Evolutionary conservation across 1,140 invertebrate species (phyloP).

Genomic region (Anastatus disparis): DNA sequence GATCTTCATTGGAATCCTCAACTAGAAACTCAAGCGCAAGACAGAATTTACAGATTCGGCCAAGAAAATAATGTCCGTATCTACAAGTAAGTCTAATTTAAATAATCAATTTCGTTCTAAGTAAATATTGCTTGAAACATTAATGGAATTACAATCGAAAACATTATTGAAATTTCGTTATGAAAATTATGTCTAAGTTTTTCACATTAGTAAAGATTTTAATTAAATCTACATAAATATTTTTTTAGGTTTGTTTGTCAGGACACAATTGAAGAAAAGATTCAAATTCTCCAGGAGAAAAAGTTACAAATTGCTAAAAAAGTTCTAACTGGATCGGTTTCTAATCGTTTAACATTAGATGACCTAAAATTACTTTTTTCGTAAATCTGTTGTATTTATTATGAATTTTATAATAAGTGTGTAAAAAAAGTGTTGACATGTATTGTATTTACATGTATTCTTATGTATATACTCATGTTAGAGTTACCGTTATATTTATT

Average conservation of each 20-base stretch:
- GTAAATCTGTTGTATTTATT: too few relatives aligned
- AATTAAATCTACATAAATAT: not conserved
- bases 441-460: too few relatives aligned
- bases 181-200: too few relatives aligned
- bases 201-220: too few relatives aligned
- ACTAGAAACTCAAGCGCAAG: constrained; percentile 89
- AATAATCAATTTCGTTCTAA: not conserved
- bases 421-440: too few relatives aligned
- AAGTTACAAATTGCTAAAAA: constrained; percentile 82
- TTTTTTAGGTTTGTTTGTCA: constrained; percentile 78
- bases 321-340: constrained; percentile 76
- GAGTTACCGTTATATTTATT: too few relatives aligned
- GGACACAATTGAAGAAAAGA: constrained; percentile 87
- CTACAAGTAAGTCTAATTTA: constrained; percentile 74
- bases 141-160: too few relatives aligned
- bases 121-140: constrained; percentile 7
- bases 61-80: constrained; percentile 85
- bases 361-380: constrained; percentile 81
- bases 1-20: constrained; percentile 97
- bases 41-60: constrained; percentile 89
- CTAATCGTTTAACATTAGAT: constrained; percentile 75
- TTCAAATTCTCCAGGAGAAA: constrained; percentile 81
- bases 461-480: too few relatives aligned
- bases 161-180: too few relatives aligned
- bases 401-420: too few relatives aligned